These are phyloP conservation scores for Meganola albula DNA, from an alignment of 2,888 invertebrate species.

Conservation along the genomic window DNA sequence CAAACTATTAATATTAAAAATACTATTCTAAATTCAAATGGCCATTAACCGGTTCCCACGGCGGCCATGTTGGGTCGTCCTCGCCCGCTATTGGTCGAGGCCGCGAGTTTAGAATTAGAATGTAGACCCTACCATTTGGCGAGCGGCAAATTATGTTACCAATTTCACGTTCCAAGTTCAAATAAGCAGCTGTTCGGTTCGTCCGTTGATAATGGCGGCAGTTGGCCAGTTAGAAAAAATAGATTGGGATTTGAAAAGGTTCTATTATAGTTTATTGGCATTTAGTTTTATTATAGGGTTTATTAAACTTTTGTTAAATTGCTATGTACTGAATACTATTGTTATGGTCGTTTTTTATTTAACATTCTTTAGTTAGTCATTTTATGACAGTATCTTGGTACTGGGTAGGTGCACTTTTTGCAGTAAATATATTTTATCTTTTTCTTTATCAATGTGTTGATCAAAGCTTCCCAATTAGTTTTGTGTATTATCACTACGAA, in stretches of 20 bases:
- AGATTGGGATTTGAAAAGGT: constrained; percentile 26
- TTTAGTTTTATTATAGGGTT: constrained; percentile 14
- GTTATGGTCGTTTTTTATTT: constrained; percentile 2
- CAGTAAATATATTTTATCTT: too few relatives aligned
- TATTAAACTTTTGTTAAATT: constrained; percentile 14
- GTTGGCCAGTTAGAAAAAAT: constrained; percentile 31
- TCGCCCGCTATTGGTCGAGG: constrained; percentile 74
- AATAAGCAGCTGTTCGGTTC: constrained; percentile 59
- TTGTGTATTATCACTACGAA: too few relatives aligned
- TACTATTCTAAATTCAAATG: constrained; percentile 77
- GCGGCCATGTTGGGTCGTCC: constrained; percentile 74
- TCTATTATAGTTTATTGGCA: constrained; percentile 26
- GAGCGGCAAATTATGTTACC: constrained; percentile 70
- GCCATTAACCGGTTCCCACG: constrained; percentile 77
- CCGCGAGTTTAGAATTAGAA: constrained; percentile 75
- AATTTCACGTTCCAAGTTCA: constrained; percentile 61
- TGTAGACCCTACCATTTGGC: constrained; percentile 76
- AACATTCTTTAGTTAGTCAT: too few relatives aligned
- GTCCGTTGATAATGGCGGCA: constrained; percentile 23
- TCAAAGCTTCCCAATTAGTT: too few relatives aligned
- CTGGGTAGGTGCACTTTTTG: too few relatives aligned
- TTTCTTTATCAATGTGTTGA: too few relatives aligned
- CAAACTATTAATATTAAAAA: constrained; percentile 70
- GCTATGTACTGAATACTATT: constrained; percentile 12
- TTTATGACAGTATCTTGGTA: too few relatives aligned